A percentile compares a stretch with the other conserved stretches of the same genome.
Conservation (phyloP, 2,113 vertebrate genomes). For the Ifrita kowaldi region DNA sequence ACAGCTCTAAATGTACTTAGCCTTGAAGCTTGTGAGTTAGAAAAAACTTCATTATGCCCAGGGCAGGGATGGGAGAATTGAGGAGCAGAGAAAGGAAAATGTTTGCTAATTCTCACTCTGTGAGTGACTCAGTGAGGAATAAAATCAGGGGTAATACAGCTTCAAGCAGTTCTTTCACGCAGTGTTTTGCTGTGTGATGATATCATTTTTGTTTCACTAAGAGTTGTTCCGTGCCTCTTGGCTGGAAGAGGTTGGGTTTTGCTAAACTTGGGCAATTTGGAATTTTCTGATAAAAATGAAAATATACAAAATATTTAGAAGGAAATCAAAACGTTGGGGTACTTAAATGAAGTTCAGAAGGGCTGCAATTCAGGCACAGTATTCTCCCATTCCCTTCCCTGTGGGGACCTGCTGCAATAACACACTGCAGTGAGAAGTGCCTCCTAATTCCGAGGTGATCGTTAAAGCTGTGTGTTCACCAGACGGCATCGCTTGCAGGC, state of each 20-base stretch:
- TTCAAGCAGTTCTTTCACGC: background rate
- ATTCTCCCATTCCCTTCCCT: background rate
- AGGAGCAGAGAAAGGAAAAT: background rate
- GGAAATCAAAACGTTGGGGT: background rate
- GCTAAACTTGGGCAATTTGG: background rate
- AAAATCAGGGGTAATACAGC: background rate
- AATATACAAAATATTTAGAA: background rate
- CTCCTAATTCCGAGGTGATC: background rate
- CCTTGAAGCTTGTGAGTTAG: background rate
- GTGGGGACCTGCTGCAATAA: background rate
- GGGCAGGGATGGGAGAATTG: background rate
- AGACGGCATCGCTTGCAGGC: background rate
- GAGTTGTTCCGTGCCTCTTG: background rate
- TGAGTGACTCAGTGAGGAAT: background rate
- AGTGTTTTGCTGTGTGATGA: background rate
- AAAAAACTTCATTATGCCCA: conserved; percentile 19
- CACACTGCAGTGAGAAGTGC: background rate
- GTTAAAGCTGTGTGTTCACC: background rate
- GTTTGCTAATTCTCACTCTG: background rate
- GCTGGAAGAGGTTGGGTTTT: background rate
- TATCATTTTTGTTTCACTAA: background rate
- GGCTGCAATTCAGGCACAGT: background rate
- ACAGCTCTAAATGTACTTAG: conserved; percentile 7
- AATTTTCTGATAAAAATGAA: background rate
- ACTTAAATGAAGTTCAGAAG: background rate